Evolutionary conservation across 2,113 vertebrate genomes (phyloP), one percentile per base, ranked within the genome.

Genomic region (Oncorhynchus kisutch): DNA sequence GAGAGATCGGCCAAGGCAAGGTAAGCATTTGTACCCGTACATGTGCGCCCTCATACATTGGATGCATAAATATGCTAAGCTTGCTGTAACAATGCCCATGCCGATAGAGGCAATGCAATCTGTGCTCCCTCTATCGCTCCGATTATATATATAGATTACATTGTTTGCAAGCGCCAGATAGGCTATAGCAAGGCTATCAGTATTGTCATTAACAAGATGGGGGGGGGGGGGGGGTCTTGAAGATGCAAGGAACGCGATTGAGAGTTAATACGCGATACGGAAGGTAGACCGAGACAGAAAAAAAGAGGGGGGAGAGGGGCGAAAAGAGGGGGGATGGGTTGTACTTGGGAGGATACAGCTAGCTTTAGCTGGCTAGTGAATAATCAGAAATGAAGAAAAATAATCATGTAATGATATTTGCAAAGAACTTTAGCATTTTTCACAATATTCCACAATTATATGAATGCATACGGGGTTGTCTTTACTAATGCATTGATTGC

Each of bases 1-100:
- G 96, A 95, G 91, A 92, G 95, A 91, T 93, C 95, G 85, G 93
- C 93, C 86, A 96, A 95, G 92, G 94, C 95, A 91, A 96, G 95
- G 96, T 96, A 95, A 94, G 93, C 80, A 72, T 60, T 57, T 57
- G 66, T 54, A 70, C 57, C 54, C 71, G 34, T 79, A 81, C 81
- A 70, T 27, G 81, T 80, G 80, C 64, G 76, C 70, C 74, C 77
- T 49, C 79, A 80, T 66, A 69, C 14, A 60, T 34, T 69, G 78
- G 78, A 65, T 68, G 83, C 82, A 81, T 29, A 82, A 83, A 79
- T 29, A 73, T 27, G 77, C 79, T 45, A 70, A 20, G 74, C 65
- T 48, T 79, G 74, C 76, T 85, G 45, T 73, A 89, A 90, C 87
- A 90, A 91, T 86, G 82, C 90, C 82, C 66, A 78, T 83, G 75